Percentiles rank a stretch among this genome's conserved stretches.
Conservation (phyloP, 2,888 invertebrate species). For the Ophioninae sp. region DNA sequence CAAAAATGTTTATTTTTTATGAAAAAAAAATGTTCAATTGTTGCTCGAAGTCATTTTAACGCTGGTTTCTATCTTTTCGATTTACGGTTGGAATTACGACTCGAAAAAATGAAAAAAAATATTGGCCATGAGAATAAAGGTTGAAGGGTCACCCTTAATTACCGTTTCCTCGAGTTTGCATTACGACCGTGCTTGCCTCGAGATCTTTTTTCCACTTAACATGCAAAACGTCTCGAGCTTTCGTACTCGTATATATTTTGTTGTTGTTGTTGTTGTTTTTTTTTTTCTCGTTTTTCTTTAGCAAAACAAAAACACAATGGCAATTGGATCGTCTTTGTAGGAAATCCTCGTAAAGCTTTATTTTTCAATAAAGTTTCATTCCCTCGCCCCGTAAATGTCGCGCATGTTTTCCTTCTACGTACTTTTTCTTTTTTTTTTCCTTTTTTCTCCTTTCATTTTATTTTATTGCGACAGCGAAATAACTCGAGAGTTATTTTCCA, state of each 20-base stretch:
- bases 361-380: constrained; percentile 13
- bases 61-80: no score
- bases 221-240: neutral
- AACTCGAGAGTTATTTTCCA: constrained; percentile 15
- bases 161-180: constrained; percentile 21
- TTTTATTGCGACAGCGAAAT: neutral
- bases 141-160: constrained; percentile 31
- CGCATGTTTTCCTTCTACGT: neutral
- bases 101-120: neutral
- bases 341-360: constrained; percentile 5
- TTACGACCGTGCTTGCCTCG: constrained; percentile 34
- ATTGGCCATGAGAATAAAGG: neutral
- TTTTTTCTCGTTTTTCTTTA: neutral
- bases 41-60: no score
- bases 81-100: no score
- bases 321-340: constrained; percentile 4
- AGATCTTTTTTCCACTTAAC: constrained; percentile 34
- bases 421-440: neutral
- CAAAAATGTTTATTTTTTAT: no score
- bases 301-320: neutral
- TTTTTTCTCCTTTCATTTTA: neutral
- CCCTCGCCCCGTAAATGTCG: neutral
- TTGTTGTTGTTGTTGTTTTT: neutral
- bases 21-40: no score
- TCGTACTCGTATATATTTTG: neutral